These are phyloP conservation scores for Holothuria glaberrima DNA, from an alignment of 35 echinoderm and acorn worm genomes.

Conservation along the genomic window DNA sequence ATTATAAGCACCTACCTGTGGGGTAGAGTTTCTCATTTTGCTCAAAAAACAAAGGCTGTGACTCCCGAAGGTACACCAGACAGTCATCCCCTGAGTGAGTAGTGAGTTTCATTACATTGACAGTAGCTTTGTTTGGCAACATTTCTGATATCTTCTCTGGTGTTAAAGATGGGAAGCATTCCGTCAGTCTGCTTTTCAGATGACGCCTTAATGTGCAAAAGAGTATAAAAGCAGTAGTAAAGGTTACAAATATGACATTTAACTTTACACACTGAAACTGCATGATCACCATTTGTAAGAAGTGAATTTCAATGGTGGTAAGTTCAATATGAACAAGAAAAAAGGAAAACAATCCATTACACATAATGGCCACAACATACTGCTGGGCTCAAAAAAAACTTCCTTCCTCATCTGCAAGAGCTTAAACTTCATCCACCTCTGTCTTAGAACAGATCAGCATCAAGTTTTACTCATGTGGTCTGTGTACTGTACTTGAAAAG, in stretches of 20 bases:
- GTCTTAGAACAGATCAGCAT: too few species aligned
- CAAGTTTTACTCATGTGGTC: too few species aligned
- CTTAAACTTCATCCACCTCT: too few species aligned
- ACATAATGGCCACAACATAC: too few species aligned
- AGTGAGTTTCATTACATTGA: conserved; percentile 90
- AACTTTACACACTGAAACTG: background rate
- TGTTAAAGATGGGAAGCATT: conserved; percentile 70
- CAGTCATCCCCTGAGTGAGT: conserved; percentile 71
- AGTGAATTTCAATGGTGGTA: too few species aligned
- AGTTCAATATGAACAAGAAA: too few species aligned
- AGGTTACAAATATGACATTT: background rate
- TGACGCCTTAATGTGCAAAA: conserved; percentile 37
- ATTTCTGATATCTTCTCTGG: conserved; percentile 68
- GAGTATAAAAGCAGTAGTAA: background rate
- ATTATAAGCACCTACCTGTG: conserved; percentile 67
- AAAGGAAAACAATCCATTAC: too few species aligned
- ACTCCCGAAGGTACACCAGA: conserved; percentile 73
- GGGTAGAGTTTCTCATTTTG: conserved; percentile 84
- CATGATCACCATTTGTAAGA: background rate
- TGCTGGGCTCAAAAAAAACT: too few species aligned
- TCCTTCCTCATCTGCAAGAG: too few species aligned
- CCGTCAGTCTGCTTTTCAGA: conserved; percentile 39
- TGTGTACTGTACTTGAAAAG: too few species aligned
- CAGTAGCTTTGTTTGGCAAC: conserved; percentile 86
- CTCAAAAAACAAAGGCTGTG: conserved; percentile 88